Evolutionary conservation across 2,113 vertebrate species (phyloP).

Genomic region (Barnardius zonarius): DNA sequence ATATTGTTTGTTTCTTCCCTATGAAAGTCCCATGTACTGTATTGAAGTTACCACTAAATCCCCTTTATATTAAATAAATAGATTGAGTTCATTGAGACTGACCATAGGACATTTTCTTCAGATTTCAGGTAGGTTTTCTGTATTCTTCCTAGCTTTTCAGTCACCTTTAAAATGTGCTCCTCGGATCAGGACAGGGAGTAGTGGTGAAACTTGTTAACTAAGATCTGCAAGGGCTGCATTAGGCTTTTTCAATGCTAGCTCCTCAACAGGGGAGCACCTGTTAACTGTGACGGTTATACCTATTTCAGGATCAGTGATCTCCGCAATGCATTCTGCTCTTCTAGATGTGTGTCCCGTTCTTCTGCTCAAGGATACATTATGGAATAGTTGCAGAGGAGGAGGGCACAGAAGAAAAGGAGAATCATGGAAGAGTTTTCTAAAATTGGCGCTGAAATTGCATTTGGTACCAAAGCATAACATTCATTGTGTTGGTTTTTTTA

Average conservation of each 20-base stretch:
- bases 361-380: background rate
- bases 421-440: background rate
- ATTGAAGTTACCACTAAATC: background rate
- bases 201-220: background rate
- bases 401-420: background rate
- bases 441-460: background rate
- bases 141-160: background rate
- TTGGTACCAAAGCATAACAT: background rate
- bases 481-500: background rate
- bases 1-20: background rate
- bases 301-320: background rate
- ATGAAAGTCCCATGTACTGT: background rate
- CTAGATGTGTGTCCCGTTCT: accelerated
- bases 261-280: accelerated
- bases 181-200: background rate
- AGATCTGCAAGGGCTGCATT: background rate
- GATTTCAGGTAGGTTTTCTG: background rate
- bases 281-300: background rate
- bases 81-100: background rate
- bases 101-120: background rate
- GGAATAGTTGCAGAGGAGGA: background rate
- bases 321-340: background rate
- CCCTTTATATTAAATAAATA: background rate
- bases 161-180: background rate
- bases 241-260: background rate